Base-by-base conservation (phyloP, 2,888 invertebrate species). In the Campoletis raptor region DNA sequence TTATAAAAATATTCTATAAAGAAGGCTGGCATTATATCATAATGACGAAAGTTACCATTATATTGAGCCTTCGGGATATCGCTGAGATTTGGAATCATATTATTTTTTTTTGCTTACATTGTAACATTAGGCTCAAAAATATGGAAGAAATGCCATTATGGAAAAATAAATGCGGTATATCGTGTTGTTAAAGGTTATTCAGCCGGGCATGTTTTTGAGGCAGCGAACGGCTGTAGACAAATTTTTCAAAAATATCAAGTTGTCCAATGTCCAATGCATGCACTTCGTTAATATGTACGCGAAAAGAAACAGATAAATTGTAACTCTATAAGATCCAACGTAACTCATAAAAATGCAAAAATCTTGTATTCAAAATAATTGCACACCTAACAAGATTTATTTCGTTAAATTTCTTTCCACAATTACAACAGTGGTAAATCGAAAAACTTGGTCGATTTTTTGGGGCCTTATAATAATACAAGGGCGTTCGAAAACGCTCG, bases 401-500 rank as follows among this genome's bases (percentile, higher is more conserved):
- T 37, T 40, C n/a, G n/a, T 21, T 67, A 15, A 42, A 24, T 45
- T 42, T 15, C 15, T 70, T 61, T 42, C 12, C 45, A 45, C 70
- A 70, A 42, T 70, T 70, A 45, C 40, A 70, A 10, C 24, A n/a
- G 37, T 37, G 52, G 18, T 30, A 42, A 57, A 36, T 30, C 66
- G 77, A 45, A 66, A 66, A 52, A 24, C 10, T 61, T 61, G 37
- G 80, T 48, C 18, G 61, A 54, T 61, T 72, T 69, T 72, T 61
- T 72, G 21, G 80, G 52, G 45, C 36, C 15, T 36, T 64, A 48
- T 7, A 18, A 52, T 7, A 18, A 52, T 70, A 24, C 70, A 24
- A 80, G 42, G 74, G 72, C 74, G 76, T 82, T 82, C 67, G 64
- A 69, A 85, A 84, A 54, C 70, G 79, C 36, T 73, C 86, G 86